A percentile compares a stretch with the other conserved stretches of the same genome.
Conservation (phyloP, 2,797 vertebrate species). For the Typhlichthys subterraneus region DNA sequence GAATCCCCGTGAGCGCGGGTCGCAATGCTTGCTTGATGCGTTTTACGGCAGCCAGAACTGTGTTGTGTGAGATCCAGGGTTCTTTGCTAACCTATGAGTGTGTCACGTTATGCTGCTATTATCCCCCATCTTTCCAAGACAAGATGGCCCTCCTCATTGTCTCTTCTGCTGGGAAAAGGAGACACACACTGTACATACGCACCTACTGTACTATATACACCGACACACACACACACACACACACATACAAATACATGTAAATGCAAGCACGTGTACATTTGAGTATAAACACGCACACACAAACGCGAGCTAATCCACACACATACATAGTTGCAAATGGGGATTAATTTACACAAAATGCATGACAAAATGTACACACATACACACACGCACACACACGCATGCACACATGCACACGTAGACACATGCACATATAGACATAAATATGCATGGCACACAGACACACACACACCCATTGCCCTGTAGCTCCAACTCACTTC, state of each 20-base stretch:
- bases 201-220: conserved; percentile 6
- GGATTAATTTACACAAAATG: conserved; percentile 7
- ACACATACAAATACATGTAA: conserved; percentile 2
- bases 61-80: too few species aligned
- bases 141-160: conserved; percentile 31
- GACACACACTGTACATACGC: conserved; percentile 8
- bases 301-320: neutral
- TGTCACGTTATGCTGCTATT: neutral
- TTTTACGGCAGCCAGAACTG: conserved; percentile 29
- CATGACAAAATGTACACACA: neutral
- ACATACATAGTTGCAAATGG: conserved; percentile 19
- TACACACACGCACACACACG: conserved; percentile 2
- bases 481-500: conserved; percentile 9
- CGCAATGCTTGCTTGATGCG: conserved; percentile 17
- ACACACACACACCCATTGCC: conserved; percentile 3
- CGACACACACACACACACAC: too few species aligned
- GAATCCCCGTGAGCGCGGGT: conserved; percentile 45
- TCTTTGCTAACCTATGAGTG: too few species aligned
- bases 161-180: conserved; percentile 9
- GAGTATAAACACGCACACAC: conserved; percentile 6
- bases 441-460: neutral
- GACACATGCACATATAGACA: neutral
- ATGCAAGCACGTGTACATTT: conserved; percentile 4
- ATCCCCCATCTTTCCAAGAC: conserved; percentile 25
- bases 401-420: conserved; percentile 5